Base-by-base conservation (phyloP, 2,797 vertebrate species). In the Chaetophractus vellerosus region DNA sequence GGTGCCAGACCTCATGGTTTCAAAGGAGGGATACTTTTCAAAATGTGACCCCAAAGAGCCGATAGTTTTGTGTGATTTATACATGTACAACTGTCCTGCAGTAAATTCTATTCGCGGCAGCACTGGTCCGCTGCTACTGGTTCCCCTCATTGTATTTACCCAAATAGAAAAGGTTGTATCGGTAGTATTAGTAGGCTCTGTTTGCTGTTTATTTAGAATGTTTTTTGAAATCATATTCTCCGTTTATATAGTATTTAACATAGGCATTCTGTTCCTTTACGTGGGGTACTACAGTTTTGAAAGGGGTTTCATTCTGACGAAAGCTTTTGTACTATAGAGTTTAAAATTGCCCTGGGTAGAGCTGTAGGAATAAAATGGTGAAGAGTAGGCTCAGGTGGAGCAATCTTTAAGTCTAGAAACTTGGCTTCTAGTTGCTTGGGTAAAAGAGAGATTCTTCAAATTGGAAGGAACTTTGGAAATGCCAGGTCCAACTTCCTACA, bases 141-240 rank as follows among this genome's bases (percentile, higher is more conserved):
- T 57, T 26, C 6, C 59, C 55, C 23, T 48, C 6, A 3, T 63
- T 68, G 64, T 80, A 41, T 91, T 85, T 96, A 61, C 57, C 36
- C 38, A 75, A 18, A 48, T 16, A 86, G 84, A 88, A 80, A 91
- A 78, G 57, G 45, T 83, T 45, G 8, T 55, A 38, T 18, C 19
- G n/a, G 10, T 52, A 74, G 2, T 19, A 2, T 9, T 15, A 41
- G 76, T 93, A 78, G 64, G n/a, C 28, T 74, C 93, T 93, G 85
- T 86, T 81, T 90, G 86, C 45, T 90, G 52, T n/a, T 95, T 83
- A 15, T 45, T 31, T 91, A 55, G 33, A 76, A 86, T 33, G 21
- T 57, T 79, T 81, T 79, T 82, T 41, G 83, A 71, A 93, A 48
- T 68, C 7, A 24, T 72, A 21, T 74, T 89, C 41, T 71, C 12